Conservation (phyloP, 2,888 invertebrate species). For the Macrophya annulata region DNA sequence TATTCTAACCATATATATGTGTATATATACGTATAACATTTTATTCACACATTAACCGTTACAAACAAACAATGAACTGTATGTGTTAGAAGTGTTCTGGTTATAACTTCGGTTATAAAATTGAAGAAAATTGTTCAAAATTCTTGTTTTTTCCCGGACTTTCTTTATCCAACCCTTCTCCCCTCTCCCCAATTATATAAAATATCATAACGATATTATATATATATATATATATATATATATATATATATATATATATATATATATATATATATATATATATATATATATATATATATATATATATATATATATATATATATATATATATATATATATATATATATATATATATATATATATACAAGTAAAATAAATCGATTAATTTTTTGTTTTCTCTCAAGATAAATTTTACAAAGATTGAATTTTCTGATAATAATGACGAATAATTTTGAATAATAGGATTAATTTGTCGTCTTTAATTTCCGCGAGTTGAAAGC, state of each 20-base stretch:
- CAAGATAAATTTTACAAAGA: not conserved
- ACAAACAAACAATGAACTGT: not conserved
- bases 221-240: too few species aligned
- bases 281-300: too few species aligned
- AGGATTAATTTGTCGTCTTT: not conserved
- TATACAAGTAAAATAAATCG: not conserved
- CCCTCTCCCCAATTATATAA: too few species aligned
- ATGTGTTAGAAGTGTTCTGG: not conserved
- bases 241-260: too few species aligned
- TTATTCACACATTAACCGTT: not conserved
- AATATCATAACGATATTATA: too few species aligned
- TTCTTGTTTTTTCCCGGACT: not conserved
- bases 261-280: too few species aligned
- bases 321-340: too few species aligned
- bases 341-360: too few species aligned
- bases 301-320: too few species aligned
- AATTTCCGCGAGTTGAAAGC: conserved; percentile 18
- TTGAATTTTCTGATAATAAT: not conserved
- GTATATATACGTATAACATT: not conserved
- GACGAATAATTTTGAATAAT: not conserved
- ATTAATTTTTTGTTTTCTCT: not conserved
- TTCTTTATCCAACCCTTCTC: not conserved
- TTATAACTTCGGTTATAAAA: not conserved
- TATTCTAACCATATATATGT: not conserved
- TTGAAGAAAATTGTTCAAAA: not conserved